phyloP scores from a whole-genome alignment of 2,113 vertebrate genomes.

The Tautogolabrus adspersus region DNA sequence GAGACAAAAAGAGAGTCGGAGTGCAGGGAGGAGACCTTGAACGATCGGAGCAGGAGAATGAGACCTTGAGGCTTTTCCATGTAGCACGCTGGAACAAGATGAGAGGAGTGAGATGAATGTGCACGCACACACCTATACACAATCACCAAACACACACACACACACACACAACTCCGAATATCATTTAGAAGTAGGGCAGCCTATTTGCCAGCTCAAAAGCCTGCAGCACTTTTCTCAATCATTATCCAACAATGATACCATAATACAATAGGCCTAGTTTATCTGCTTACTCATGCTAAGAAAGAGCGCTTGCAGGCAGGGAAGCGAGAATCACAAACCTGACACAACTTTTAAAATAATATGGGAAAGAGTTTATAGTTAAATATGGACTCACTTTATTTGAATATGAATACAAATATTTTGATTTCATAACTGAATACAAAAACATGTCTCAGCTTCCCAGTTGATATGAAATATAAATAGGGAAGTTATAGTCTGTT shows the following conservation, averaged over 20 bases:
- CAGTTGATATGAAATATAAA: not conserved
- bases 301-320: conserved; percentile 22
- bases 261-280: conserved; percentile 50
- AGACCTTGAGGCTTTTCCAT: conserved; percentile 58
- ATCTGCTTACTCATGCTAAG: conserved; percentile 55
- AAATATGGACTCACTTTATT: conserved; percentile 11
- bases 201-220: conserved; percentile 65
- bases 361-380: not conserved
- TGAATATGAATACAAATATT: not conserved
- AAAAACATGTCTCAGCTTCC: not conserved
- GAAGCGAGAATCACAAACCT: conserved; percentile 21
- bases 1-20: conserved; percentile 33
- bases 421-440: not conserved
- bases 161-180: conserved; percentile 38
- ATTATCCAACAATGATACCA: conserved; percentile 60
- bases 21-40: conserved; percentile 18
- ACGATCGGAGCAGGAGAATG: conserved; percentile 26
- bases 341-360: conserved; percentile 25
- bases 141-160: too few relatives aligned
- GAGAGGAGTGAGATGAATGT: conserved; percentile 53
- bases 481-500: too few relatives aligned
- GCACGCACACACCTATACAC: conserved; percentile 11
- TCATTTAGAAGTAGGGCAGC: conserved; percentile 73
- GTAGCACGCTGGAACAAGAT: conserved; percentile 52
- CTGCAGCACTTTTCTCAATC: conserved; percentile 70